Conservation (phyloP, 2,888 invertebrate genomes). For the Eumacrocentrus americanus region DNA sequence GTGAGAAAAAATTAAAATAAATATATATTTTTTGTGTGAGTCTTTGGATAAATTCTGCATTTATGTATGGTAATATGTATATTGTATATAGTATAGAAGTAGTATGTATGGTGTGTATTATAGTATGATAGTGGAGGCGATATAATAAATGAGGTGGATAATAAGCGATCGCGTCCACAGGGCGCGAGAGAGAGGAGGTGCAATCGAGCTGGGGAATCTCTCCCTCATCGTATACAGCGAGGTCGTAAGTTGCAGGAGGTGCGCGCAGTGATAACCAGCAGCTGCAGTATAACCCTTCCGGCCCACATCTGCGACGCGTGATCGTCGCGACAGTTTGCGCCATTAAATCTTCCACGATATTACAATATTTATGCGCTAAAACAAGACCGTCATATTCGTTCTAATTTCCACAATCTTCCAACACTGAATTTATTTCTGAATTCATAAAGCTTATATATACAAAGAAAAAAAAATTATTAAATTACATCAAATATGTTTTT, state of each 20-base stretch:
- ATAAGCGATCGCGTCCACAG: constrained; percentile 22
- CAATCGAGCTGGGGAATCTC: constrained; percentile 27
- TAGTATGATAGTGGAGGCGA: neutral
- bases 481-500: no score
- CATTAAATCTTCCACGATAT: constrained; percentile 40
- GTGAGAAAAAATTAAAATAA: neutral
- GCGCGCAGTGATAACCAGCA: constrained; percentile 52
- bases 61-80: no score
- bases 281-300: constrained; percentile 47
- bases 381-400: neutral
- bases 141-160: constrained; percentile 24
- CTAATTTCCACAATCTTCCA: neutral
- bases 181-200: constrained; percentile 10
- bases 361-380: constrained; percentile 9
- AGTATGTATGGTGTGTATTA: constrained; percentile 2
- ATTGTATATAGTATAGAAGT: no score
- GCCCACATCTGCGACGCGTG: constrained; percentile 42
- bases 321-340: constrained; percentile 44
- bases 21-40: neutral
- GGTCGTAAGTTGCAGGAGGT: constrained; percentile 34
- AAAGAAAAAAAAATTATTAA: no score
- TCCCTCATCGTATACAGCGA: constrained; percentile 12
- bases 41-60: constrained; percentile 15
- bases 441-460: no score
- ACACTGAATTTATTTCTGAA: no score